Percentiles rank a stretch among this genome's conserved stretches.
phyloP scores from a whole-genome alignment of 2,888 invertebrate species.

The Macrophya annulata region DNA sequence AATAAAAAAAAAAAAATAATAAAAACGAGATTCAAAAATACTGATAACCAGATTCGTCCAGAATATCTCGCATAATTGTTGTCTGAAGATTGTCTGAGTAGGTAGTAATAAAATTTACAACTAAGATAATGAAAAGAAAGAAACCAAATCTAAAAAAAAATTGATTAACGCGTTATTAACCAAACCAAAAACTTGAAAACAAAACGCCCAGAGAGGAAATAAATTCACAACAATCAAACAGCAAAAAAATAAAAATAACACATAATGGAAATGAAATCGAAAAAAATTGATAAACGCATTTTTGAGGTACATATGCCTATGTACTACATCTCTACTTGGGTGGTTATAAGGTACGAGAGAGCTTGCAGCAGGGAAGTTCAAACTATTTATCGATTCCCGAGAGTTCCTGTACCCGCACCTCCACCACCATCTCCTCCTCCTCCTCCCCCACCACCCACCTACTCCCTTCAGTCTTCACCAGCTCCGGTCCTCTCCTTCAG shows the following conservation, averaged over 20 bases:
- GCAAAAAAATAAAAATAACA: too few species aligned
- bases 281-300: not conserved
- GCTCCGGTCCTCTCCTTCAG: slow-evolving; percentile 16
- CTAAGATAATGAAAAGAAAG: too few species aligned
- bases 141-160: too few species aligned
- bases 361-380: slow-evolving; percentile 21
- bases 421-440: not conserved
- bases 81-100: too few species aligned
- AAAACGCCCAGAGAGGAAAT: too few species aligned
- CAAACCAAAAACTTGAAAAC: too few species aligned
- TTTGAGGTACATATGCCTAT: not conserved
- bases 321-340: not conserved
- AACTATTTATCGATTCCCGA: slow-evolving; percentile 50
- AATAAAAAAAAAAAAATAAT: not conserved
- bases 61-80: slow-evolving; percentile 4
- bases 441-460: not conserved
- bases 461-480: not conserved
- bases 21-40: not conserved
- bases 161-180: too few species aligned
- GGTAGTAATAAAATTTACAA: too few species aligned
- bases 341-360: not conserved
- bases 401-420: slow-evolving; percentile 19
- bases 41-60: not conserved
- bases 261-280: not conserved
- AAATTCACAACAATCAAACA: too few species aligned